Evolutionary conservation across 1,140 invertebrate genomes (phyloP), one percentile per base, ranked within the genome.

Genomic region (Cotesia vestalis): DNA sequence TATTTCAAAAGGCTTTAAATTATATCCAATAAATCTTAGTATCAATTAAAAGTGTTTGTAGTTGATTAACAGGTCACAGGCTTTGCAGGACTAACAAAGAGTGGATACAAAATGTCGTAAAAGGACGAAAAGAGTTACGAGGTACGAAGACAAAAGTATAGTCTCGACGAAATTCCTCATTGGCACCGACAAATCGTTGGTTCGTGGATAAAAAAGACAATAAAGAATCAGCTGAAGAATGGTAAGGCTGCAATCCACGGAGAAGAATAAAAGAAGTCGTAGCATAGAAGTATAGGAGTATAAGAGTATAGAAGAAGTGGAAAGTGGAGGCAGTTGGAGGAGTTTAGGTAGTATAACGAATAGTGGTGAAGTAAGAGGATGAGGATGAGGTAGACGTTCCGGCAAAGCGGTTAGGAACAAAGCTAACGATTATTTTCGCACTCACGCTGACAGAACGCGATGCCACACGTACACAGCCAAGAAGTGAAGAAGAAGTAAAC

Each of bases 341-440:
- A 46, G 40, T 9, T 8, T 6, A 11, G 20, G n/a, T n/a, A 8
- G 51, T n/a, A 17, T 51, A 62, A 46, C 34, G 20, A 3, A 46
- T 17, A 12, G 59, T 38, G 17, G 35, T 20, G 35, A 38, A n/a
- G 12, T 11, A 12, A 36, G 12, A 63, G 12, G n/a, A 36, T n/a
- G 35, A 63, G 12, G 35, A 34, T 51, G 40, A 40, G 11, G 55
- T 11, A 20, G 27, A 51, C 60, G 69, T 38, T 52, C 38, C 59
- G 62, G 62, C 62, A 46, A 64, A 14, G 62, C 62, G 62, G 35
- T 35, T 64, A 46, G 11, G 66, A 74, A 78, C 76, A 79, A 81
- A 78, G 75, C 75, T 78, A 76, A 80, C 78, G 78, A 79, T 80
- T 80, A 79, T 80, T 81, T 79, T 81, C 78, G 77, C 78, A 78